Percentiles rank a stretch among this genome's conserved stretches.
These are phyloP conservation scores for Albula glossodonta DNA, from an alignment of 2,113 vertebrate species.

Conservation along the genomic window DNA sequence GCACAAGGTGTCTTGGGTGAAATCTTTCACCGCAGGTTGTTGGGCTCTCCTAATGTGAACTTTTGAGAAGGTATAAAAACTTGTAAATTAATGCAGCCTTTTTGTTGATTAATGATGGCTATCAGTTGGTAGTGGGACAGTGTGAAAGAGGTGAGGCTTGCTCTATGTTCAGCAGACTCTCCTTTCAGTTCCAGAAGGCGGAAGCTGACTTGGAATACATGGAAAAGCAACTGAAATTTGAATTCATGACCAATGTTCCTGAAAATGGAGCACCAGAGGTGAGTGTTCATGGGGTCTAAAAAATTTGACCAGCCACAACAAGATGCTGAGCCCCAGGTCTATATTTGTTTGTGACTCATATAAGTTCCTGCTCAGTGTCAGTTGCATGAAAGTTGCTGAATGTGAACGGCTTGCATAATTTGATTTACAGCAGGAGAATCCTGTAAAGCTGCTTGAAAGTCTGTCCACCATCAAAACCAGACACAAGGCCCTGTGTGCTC, in stretches of 20 bases:
- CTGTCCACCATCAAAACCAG: conserved; percentile 76
- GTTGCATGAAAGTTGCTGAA: not conserved
- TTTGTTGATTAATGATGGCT: not conserved
- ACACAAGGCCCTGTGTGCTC: conserved; percentile 69
- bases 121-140: not conserved
- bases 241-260: conserved; percentile 76
- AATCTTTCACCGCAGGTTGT: not conserved
- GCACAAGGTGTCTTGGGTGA: not conserved
- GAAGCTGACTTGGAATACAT: conserved; percentile 91
- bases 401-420: not conserved
- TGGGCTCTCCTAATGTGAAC: not conserved
- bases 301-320: not conserved
- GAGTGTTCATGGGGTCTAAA: conserved; percentile 26
- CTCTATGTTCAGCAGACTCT: conserved; percentile 37
- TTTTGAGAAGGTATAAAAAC: not conserved
- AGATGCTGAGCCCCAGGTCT: not conserved
- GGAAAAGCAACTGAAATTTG: conserved; percentile 83
- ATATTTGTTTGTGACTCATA: not conserved
- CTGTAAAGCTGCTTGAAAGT: conserved; percentile 76
- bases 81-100: not conserved
- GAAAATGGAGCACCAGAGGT: conserved; percentile 75
- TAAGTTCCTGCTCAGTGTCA: not conserved
- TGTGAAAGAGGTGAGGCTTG: not conserved
- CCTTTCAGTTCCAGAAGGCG: conserved; percentile 88
- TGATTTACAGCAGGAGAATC: conserved; percentile 72